Evolutionary conservation across 2,113 vertebrate species (phyloP).

Genomic region (Numenius arquata): DNA sequence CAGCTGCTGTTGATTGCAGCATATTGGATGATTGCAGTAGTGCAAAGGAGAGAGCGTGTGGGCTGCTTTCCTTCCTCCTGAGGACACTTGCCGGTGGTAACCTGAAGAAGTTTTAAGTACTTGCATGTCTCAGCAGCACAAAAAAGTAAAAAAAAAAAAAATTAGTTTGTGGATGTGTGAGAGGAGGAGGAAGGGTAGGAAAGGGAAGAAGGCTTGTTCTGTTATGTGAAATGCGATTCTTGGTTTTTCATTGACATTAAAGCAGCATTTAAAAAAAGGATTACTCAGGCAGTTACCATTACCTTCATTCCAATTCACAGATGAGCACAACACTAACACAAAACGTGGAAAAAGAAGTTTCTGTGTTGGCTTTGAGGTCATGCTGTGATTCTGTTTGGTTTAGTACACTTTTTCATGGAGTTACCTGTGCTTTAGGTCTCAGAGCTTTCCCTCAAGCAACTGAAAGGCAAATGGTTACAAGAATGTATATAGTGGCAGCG

Average conservation of each 20-base stretch:
- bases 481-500: not conserved
- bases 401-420: not conserved
- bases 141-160: not conserved
- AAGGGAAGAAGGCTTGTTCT: not conserved
- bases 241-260: not conserved
- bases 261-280: not conserved
- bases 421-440: not conserved
- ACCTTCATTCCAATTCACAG: not conserved
- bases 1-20: slow-evolving; percentile 12
- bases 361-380: not conserved
- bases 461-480: not conserved
- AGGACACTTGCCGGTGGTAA: not conserved
- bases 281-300: not conserved
- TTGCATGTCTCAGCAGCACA: not conserved
- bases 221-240: not conserved
- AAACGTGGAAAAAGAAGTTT: not conserved
- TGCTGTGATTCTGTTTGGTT: not conserved
- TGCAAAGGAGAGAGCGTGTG: not conserved
- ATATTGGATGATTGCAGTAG: not conserved
- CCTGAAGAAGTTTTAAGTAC: not conserved
- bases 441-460: not conserved
- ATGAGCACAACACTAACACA: not conserved
- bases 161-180: not conserved
- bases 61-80: not conserved
- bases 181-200: not conserved